A percentile compares a stretch with the other conserved stretches of the same genome.
Conservation (phyloP, 2,888 invertebrate species). For the Thelaira solivaga region DNA sequence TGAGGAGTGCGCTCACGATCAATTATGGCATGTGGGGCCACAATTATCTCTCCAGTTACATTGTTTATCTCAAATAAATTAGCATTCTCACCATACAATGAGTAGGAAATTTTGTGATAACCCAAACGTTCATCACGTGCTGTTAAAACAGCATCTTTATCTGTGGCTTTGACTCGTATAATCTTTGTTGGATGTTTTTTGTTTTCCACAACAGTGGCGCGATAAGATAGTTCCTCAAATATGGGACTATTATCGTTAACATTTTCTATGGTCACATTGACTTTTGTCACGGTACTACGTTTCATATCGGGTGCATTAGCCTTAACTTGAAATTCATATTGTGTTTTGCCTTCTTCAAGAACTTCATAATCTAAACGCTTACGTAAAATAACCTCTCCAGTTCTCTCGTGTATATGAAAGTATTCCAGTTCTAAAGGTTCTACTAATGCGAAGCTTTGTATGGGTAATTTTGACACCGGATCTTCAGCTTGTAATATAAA, state of each 20-base stretch:
- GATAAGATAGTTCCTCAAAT: conserved; percentile 84
- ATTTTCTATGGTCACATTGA: conserved; percentile 84
- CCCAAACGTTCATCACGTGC: conserved; percentile 80
- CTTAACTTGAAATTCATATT: conserved; percentile 79
- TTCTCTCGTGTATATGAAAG: conserved; percentile 81
- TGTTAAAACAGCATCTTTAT: conserved; percentile 82
- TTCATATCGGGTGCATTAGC: conserved; percentile 76
- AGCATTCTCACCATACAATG: conserved; percentile 85
- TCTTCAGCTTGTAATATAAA: conserved; percentile 84
- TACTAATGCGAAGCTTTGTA: conserved; percentile 81
- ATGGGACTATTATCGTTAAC: conserved; percentile 87
- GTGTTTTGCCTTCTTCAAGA: conserved; percentile 76
- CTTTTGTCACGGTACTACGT: conserved; percentile 82
- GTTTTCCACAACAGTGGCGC: conserved; percentile 84
- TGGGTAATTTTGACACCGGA: conserved; percentile 81
- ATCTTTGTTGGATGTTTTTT: conserved; percentile 83
- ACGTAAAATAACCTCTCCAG: conserved; percentile 86
- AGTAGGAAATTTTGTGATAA: conserved; percentile 84
- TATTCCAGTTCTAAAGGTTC: conserved; percentile 79
- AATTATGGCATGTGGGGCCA: conserved; percentile 82
- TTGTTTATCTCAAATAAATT: conserved; percentile 85
- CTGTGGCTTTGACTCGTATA: conserved; percentile 83
- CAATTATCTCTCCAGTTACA: conserved; percentile 82
- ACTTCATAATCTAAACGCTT: conserved; percentile 88
- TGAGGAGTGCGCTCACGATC: conserved; percentile 86